Percentiles rank a stretch among this genome's conserved stretches.
Evolutionary conservation across 35 echinoderm and acorn worm species (phyloP).

Genomic region (Lytechinus pictus): DNA sequence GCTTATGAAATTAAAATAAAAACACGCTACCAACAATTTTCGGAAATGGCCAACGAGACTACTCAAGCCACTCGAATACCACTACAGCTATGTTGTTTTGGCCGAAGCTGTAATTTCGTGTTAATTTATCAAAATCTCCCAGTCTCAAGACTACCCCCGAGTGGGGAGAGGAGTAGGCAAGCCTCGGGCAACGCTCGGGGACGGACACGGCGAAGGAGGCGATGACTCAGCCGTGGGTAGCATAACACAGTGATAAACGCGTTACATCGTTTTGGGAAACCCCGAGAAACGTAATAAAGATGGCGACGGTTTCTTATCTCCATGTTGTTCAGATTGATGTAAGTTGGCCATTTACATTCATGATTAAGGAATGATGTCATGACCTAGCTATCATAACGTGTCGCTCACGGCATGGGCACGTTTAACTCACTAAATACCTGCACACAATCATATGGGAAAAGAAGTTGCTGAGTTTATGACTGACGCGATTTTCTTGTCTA

Average conservation of each 20-base stretch:
- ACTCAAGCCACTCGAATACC: background rate
- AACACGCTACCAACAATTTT: background rate
- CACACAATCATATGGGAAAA: background rate
- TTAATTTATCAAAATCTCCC: background rate
- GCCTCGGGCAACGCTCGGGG: slow-evolving; percentile 27
- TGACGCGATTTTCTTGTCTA: background rate
- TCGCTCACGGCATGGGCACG: background rate
- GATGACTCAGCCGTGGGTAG: background rate
- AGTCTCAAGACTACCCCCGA: background rate
- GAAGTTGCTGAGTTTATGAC: background rate
- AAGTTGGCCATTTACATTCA: background rate
- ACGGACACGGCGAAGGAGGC: background rate
- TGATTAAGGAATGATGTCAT: background rate
- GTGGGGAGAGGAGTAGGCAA: background rate
- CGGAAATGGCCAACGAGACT: slow-evolving; percentile 22
- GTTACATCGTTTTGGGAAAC: background rate
- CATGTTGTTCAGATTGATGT: background rate
- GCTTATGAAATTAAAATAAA: background rate
- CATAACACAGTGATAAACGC: background rate
- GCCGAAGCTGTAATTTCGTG: background rate
- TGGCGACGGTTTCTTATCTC: background rate
- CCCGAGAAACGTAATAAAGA: slow-evolving; percentile 18
- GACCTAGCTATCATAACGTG: slow-evolving; percentile 8
- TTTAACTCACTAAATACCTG: background rate
- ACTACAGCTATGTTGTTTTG: slow-evolving; percentile 33